Base-by-base conservation (phyloP, 2,797 vertebrate species). In the Leucoraja ocellata region DNA sequence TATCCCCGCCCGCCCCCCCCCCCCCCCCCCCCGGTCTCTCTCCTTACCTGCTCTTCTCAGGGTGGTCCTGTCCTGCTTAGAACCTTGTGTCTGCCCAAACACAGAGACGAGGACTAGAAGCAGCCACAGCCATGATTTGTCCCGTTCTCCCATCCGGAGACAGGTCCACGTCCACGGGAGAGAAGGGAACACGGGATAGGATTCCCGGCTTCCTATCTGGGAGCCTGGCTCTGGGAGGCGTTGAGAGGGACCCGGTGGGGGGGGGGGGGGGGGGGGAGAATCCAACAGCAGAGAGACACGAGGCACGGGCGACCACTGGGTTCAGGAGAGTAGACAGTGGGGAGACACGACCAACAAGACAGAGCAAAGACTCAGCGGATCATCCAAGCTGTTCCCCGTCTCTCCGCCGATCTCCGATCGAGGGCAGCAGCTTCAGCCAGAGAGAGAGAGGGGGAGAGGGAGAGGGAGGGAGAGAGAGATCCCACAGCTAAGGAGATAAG, bases 401-500 rank as follows among this genome's bases (percentile, higher is more conserved):
- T 8, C 4, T n/a, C 4, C n/a, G 9, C 16, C 11, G n/a, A 23
- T 63, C 58, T 86, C 14, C 16, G 1, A 61, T 65, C 58, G 36
- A 32, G 28, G 1, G 6, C 84, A 32, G 84, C 18, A n/a, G 18
- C 84, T 88, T 61, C 84, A 65, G 63, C 4, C 32, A 16, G 9
- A 54, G 46, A 54, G 46, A 6, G 46, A 4, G 71, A 54, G n/a
- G n/a, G n/a, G n/a, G n/a, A n/a, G n/a, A n/a, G 46, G 4, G 46
- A 54, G 46, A 54, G 46, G 3, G 46, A 54, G 71, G 0, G 28
- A 28, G 14, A 63, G 78, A 79, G 61, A 21, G 16, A 32, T 68
- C 84, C n/a, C 6, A 36, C 61, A 9, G 54, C n/a, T 88, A 88
- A 88, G 84, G 84, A 68, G 84, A 88, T 88, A 88, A 88, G 84